Evolutionary conservation across 2,797 vertebrate genomes (phyloP).

Genomic region (Phalanger gymnotis): DNA sequence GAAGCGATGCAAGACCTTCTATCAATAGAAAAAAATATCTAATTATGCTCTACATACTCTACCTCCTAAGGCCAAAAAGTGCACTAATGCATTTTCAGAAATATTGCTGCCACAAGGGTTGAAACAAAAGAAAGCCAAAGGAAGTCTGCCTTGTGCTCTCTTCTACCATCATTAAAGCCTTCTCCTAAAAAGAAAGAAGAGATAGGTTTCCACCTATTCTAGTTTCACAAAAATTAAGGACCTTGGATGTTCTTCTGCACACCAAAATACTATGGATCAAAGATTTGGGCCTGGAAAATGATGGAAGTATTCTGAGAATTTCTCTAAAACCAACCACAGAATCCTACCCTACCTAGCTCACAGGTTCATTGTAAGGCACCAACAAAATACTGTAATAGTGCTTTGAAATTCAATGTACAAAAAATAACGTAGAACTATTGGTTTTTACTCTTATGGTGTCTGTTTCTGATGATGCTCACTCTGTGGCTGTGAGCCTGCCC

Average conservation of each 20-base stretch:
- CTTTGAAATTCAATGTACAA: neutral
- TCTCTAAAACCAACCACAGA: neutral
- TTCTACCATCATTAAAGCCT: neutral
- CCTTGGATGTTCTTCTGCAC: neutral
- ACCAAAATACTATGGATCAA: neutral
- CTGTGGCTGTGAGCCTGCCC: neutral
- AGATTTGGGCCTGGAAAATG: neutral
- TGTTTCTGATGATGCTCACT: neutral
- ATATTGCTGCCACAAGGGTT: neutral
- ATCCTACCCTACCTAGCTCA: neutral
- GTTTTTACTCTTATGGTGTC: neutral
- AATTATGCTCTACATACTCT: conserved; percentile 41
- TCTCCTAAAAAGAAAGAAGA: neutral
- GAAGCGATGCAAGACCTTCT: neutral
- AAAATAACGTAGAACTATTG: neutral
- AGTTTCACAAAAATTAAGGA: neutral
- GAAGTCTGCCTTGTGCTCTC: neutral
- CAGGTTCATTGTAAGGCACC: neutral
- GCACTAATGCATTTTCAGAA: conserved; percentile 22
- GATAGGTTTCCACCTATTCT: neutral
- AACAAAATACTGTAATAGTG: neutral
- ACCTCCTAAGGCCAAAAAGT: conserved; percentile 44
- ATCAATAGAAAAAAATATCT: conserved; percentile 40
- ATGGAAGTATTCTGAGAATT: neutral
- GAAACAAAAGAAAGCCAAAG: conserved; percentile 8